Evolutionary conservation across 1,140 invertebrate genomes (phyloP).

Genomic region (Megalonaias nervosa): DNA sequence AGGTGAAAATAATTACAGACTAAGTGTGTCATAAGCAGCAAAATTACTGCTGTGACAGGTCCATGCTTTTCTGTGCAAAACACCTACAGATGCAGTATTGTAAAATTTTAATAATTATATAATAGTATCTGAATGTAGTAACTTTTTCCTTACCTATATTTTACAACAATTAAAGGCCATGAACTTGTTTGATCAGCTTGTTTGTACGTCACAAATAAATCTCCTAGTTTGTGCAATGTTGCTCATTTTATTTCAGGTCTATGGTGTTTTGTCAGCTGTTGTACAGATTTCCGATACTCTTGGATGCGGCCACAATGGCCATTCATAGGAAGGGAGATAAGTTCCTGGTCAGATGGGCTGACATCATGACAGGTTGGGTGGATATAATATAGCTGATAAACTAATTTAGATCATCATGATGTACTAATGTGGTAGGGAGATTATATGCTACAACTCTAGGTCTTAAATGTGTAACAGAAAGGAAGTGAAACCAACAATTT

Average conservation of each 20-base stretch:
- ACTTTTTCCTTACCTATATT: no score
- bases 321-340: conserved; percentile 59
- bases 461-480: no score
- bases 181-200: neutral
- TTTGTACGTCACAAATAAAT: neutral
- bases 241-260: conserved; percentile 46
- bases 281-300: conserved; percentile 59
- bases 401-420: neutral
- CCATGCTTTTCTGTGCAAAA: neutral
- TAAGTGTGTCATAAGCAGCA: no score
- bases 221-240: neutral
- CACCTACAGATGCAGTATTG: neutral
- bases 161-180: no score
- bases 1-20: no score
- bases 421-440: neutral
- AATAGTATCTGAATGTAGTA: neutral
- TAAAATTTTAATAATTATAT: neutral
- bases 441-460: neutral
- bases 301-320: conserved; percentile 62
- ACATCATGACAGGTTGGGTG: conserved; percentile 62
- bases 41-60: neutral
- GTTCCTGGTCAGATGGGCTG: conserved; percentile 61
- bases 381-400: neutral
- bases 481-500: no score
- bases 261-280: conserved; percentile 60